Percentiles rank a stretch among this genome's conserved stretches.
Conservation (phyloP, 2,113 vertebrate genomes). For the Syrrhaptes paradoxus region DNA sequence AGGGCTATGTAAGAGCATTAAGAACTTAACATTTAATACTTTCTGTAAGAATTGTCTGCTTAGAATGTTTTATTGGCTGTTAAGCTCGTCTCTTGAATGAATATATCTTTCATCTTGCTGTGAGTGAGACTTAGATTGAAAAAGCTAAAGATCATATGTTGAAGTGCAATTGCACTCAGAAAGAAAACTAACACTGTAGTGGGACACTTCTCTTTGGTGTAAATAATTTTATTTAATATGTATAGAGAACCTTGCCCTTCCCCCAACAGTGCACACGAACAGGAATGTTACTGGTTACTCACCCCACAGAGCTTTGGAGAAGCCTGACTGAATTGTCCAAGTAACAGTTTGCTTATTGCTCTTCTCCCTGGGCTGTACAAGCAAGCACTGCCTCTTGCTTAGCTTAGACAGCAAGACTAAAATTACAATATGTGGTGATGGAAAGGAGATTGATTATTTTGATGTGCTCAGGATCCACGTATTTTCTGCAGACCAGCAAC, state of each 20-base stretch:
- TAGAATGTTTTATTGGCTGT: not conserved
- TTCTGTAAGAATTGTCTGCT: not conserved
- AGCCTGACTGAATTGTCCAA: not conserved
- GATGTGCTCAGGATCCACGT: not conserved
- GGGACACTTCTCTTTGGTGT: not conserved
- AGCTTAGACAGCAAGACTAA: not conserved
- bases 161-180: not conserved
- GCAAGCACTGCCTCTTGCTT: not conserved
- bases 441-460: not conserved
- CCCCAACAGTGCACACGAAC: fast-evolving
- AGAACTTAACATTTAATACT: not conserved
- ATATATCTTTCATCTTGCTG: not conserved
- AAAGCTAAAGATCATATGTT: not conserved
- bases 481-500: not conserved
- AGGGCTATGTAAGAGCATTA: not conserved
- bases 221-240: not conserved
- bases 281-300: not conserved
- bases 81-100: not conserved
- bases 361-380: not conserved
- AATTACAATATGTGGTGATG: not conserved
- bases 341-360: not conserved
- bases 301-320: not conserved
- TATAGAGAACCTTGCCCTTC: not conserved
- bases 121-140: not conserved
- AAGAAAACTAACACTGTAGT: not conserved